Evolutionary conservation across 2,888 invertebrate genomes (phyloP).

Genomic region (Eucera pruinosa): DNA sequence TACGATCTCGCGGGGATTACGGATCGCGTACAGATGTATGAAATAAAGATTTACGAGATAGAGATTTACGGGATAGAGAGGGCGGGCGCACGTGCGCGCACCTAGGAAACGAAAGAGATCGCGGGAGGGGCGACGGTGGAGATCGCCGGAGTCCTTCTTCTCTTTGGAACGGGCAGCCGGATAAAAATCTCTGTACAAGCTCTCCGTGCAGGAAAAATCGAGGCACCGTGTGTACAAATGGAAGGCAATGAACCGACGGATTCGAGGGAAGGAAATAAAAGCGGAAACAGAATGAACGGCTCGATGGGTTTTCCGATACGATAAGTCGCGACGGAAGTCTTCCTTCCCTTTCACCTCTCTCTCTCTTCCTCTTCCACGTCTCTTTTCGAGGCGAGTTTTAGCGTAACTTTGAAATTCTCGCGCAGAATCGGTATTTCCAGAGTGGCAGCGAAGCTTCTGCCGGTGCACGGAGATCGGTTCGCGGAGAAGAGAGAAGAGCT

Average conservation of each 20-base stretch:
- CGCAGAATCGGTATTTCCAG: constrained; percentile 48
- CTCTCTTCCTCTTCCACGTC: not conserved
- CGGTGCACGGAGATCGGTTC: constrained; percentile 7
- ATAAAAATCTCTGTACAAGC: constrained; percentile 61
- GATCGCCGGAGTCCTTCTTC: not conserved
- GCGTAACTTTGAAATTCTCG: constrained; percentile 38
- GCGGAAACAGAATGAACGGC: constrained; percentile 80
- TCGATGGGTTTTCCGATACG: constrained; percentile 80
- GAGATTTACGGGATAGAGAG: constrained; percentile 16
- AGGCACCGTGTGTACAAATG: constrained; percentile 76
- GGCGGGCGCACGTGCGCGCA: not conserved
- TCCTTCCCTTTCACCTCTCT: constrained; percentile 45
- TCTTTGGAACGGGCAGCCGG: constrained; percentile 41
- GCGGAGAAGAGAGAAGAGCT: constrained; percentile 16
- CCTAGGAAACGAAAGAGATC: constrained; percentile 25
- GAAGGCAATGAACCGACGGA: constrained; percentile 78
- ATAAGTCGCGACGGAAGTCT: constrained; percentile 75
- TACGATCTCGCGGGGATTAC: constrained; percentile 17
- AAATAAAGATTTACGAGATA: constrained; percentile 48
- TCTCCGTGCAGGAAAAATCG: constrained; percentile 52
- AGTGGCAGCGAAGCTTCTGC: constrained; percentile 14
- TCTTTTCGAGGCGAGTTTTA: constrained; percentile 2
- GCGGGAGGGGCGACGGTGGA: too few species aligned
- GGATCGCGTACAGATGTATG: not conserved
- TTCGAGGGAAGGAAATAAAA: constrained; percentile 78